Base-by-base conservation (phyloP, 1,140 invertebrate genomes). In the Stegodyphus dumicola region DNA sequence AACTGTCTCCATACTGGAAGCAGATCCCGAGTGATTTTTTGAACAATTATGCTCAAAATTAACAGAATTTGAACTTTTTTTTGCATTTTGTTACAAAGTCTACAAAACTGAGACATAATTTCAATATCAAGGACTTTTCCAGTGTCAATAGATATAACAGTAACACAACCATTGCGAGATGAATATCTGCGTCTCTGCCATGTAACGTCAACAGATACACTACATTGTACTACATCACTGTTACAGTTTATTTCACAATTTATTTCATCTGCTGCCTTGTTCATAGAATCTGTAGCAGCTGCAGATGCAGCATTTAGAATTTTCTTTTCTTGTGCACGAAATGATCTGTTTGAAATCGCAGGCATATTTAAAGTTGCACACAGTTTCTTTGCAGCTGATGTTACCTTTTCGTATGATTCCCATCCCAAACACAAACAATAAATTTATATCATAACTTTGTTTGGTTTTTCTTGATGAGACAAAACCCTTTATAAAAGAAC, bases 51-150 rank as follows among this genome's bases (percentile, higher is more conserved):
- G 70, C 49, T 48, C 7, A 7, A 9, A 9, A 66, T 7, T 10
- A 73, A 51, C 70, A 52, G 70, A 7, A 73, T 48, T 49, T 73
- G 70, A 10, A n/a, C n/a, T 52, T 11, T 73, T 73, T 49, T 7
- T 9, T 11, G 7, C 70, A 7, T 51, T 6, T 7, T 33, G 11
- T 7, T 73, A 73, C 70, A 73, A 10, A 48, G 6, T n/a, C 70
- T 73, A 33, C 70, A 73, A n/a, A 48, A 73, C 49, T 73, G 70
- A 9, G 51, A 73, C 70, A 73, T 33, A 48, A 73, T 52, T 73
- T 73, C 70, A 48, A 73, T 52, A 52, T 73, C 70, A 7, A 73
- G 49, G 33, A 52, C n/a, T 52, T 73, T 73, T 7, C 70, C 70
- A 17, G 18, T 73, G 70, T 73, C 70, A 73, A 73, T 73, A 9